Evolutionary conservation across 2,797 vertebrate genomes (phyloP).

Genomic region (Syngnathus acus): DNA sequence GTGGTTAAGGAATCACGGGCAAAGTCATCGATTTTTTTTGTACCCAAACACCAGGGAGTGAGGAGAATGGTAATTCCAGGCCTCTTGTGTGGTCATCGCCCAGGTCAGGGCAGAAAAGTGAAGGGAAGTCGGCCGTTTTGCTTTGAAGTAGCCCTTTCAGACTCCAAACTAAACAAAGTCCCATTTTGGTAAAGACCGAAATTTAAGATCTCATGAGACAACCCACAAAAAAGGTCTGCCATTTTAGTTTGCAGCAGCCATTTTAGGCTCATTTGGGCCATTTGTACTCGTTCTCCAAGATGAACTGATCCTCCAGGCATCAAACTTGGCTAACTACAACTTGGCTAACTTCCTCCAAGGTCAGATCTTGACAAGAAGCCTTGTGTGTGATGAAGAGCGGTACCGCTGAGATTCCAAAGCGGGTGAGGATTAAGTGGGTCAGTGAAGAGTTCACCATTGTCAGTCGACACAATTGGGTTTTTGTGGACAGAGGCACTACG

Average conservation of each 20-base stretch:
- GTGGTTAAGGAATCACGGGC: constrained; percentile 35
- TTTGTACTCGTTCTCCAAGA: neutral
- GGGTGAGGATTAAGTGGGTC: constrained; percentile 26
- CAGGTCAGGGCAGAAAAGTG: neutral
- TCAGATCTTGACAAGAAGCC: neutral
- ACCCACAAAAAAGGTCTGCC: neutral
- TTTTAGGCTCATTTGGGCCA: neutral
- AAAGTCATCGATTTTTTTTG: constrained; percentile 34
- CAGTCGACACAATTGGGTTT: constrained; percentile 17
- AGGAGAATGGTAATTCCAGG: constrained; percentile 44
- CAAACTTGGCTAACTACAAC: neutral
- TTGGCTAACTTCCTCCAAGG: neutral
- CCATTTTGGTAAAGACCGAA: no score
- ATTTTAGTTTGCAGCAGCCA: neutral
- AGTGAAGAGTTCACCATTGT: constrained; percentile 23
- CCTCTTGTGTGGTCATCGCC: constrained; percentile 5
- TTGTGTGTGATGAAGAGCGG: neutral
- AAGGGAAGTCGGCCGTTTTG: neutral
- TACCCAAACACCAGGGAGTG: constrained; percentile 29
- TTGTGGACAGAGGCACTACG: constrained; percentile 5
- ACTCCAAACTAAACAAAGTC: neutral
- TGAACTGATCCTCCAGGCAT: neutral
- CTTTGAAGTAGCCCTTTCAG: neutral
- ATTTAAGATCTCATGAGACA: no score
- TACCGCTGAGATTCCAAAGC: neutral